phyloP scores from a whole-genome alignment of 2,888 invertebrate species.

The Acrobasis consociella region DNA sequence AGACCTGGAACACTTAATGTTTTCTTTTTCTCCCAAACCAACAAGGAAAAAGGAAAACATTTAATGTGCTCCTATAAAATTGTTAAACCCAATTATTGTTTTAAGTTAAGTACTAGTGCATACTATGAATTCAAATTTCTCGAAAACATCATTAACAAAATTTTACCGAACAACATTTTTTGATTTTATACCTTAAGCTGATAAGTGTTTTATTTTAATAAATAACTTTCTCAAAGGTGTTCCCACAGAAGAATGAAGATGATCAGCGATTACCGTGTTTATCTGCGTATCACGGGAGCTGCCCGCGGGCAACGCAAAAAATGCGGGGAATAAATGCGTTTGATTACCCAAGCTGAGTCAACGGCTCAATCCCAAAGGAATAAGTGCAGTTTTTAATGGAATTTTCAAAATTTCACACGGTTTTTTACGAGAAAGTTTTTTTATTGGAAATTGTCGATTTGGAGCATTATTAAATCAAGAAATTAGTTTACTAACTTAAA shows the following conservation, averaged over 20 bases:
- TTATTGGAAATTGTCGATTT: neutral
- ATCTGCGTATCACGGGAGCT: conserved; percentile 67
- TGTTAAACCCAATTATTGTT: too few relatives aligned
- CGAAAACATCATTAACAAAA: neutral
- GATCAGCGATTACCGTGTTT: conserved; percentile 59
- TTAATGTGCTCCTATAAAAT: too few relatives aligned
- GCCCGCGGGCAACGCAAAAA: conserved; percentile 49
- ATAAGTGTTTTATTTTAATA: neutral
- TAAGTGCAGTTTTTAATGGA: conserved; percentile 1
- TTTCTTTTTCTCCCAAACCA: too few relatives aligned
- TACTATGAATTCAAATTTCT: too few relatives aligned
- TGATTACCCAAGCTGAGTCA: conserved; percentile 17
- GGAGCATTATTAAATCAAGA: too few relatives aligned
- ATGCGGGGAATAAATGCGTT: conserved; percentile 19
- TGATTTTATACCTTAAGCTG: neutral
- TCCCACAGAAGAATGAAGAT: conserved; percentile 53
- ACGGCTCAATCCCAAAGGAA: conserved; percentile 1
- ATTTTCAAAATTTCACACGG: conserved; percentile 5
- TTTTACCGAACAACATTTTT: neutral
- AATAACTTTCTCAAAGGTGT: conserved; percentile 28
- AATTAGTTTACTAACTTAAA: too few relatives aligned
- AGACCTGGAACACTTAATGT: too few relatives aligned
- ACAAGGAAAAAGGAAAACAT: too few relatives aligned
- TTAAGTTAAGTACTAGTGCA: too few relatives aligned
- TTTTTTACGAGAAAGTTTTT: neutral